Evolutionary conservation across 2,888 invertebrate species (phyloP), one percentile per base, ranked within the genome.

Genomic region (Odiellus spinosus): DNA sequence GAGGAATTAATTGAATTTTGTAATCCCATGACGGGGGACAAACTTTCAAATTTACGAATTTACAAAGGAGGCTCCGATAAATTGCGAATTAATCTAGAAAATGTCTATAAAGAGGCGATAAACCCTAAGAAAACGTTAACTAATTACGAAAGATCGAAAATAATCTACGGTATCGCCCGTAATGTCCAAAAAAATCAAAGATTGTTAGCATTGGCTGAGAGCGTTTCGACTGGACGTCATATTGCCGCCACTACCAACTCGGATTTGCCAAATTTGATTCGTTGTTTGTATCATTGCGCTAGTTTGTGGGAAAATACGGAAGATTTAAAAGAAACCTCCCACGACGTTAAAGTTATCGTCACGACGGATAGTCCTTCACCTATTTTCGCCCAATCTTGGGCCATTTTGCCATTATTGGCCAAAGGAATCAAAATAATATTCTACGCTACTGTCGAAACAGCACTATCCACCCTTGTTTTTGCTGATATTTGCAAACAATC

Each of bases 241-340:
- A 3, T 51, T 3, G 12, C 44, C 21, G 33, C 35, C 35, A 42
- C 34, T 3, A 46, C 41, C 41, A 36, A 38, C 1, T 39, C 19
- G 17, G 50, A 49, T 46, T 34, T 51, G 17, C 42, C 51, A 12
- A 41, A 47, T 39, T 36, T 51, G 5, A 40, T 49, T 26, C 42
- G 46, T 11, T 44, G 42, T 20, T 49, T 51, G 14, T 11, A 47
- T 18, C 43, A 51, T 21, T 46, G 45, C 38, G 42, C 48, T 8
- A 26, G 26, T 26, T 26, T 26, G 8, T 6, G 26, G 5, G 26
- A 8, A 6, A 4, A 26, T 6, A 8, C 26, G 26, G 26, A 8
- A 26, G 26, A 8, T 4, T 4, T 26, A 8, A 6, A 4, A 4
- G 36, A 15, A 6, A 36, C 4, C 4, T 4, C 4, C 3, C 4